A percentile compares a stretch with the other conserved stretches of the same genome.
phyloP scores from a whole-genome alignment of 2,113 vertebrate genomes.

The Scortum barcoo region DNA sequence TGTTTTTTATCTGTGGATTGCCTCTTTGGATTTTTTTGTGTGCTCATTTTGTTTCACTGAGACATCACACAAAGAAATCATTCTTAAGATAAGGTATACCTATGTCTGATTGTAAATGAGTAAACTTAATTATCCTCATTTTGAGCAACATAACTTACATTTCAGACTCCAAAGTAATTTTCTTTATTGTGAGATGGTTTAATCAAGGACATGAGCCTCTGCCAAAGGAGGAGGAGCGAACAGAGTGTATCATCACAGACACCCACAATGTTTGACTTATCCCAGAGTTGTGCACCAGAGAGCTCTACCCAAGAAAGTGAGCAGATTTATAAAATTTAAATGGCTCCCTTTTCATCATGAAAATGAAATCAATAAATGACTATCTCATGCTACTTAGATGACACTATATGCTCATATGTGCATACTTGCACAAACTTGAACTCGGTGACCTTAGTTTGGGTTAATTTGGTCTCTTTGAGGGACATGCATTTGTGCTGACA shows the following conservation, averaged over 20 bases:
- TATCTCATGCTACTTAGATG: not conserved
- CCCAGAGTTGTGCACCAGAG: not conserved
- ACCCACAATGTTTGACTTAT: no score
- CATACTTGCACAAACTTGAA: not conserved
- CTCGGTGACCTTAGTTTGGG: no score
- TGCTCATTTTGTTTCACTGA: not conserved
- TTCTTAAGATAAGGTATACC: not conserved
- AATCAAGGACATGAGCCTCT: not conserved
- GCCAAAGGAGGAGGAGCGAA: conserved; percentile 13
- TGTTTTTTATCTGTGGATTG: not conserved
- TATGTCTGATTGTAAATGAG: not conserved
- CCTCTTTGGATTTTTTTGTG: not conserved
- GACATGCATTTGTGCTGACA: no score
- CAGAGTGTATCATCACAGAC: conserved; percentile 4
- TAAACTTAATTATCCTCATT: not conserved
- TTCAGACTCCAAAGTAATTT: not conserved
- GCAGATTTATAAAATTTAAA: conserved; percentile 36
- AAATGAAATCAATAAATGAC: conserved; percentile 37
- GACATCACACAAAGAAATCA: not conserved
- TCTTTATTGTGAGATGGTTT: not conserved
- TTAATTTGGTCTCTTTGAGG: no score
- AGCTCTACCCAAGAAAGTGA: not conserved
- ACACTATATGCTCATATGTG: no score
- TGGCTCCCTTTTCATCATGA: not conserved
- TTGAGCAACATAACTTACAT: not conserved